Conservation (phyloP, 2,113 vertebrate species). For the Accipiter virgatus region DNA sequence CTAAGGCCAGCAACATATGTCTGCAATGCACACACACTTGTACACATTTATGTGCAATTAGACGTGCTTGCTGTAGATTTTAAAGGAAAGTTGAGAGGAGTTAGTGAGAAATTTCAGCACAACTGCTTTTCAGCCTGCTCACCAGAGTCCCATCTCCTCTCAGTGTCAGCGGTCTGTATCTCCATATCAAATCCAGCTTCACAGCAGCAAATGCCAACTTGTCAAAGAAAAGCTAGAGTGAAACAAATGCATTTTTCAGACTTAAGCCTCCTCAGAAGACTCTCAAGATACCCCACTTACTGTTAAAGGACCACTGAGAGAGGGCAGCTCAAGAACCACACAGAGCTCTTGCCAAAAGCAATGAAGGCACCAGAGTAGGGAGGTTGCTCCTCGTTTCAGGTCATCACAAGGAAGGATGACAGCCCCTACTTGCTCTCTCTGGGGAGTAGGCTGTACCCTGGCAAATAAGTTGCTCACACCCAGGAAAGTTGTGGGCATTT, state of each 20-base stretch:
- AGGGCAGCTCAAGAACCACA: background rate
- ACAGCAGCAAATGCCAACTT: background rate
- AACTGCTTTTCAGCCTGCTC: background rate
- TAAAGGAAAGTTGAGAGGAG: background rate
- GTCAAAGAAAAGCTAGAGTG: background rate
- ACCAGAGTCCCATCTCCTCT: background rate
- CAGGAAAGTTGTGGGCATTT: rapidly evolving
- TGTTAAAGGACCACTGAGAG: background rate
- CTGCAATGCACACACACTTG: background rate
- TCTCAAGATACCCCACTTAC: background rate
- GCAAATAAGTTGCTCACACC: rapidly evolving
- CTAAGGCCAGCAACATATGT: background rate
- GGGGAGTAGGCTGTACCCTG: rapidly evolving
- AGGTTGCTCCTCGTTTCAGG: background rate
- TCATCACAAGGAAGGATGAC: background rate
- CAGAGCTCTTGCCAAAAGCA: background rate
- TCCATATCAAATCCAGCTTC: background rate
- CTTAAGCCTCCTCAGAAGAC: background rate
- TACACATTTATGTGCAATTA: background rate
- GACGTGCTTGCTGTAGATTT: background rate
- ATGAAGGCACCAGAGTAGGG: background rate
- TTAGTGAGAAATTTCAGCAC: background rate
- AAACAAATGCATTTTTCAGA: background rate
- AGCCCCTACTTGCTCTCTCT: background rate
- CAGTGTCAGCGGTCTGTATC: background rate